phyloP scores from a whole-genome alignment of 2,888 invertebrate species.

The Luffia ferchaultella region DNA sequence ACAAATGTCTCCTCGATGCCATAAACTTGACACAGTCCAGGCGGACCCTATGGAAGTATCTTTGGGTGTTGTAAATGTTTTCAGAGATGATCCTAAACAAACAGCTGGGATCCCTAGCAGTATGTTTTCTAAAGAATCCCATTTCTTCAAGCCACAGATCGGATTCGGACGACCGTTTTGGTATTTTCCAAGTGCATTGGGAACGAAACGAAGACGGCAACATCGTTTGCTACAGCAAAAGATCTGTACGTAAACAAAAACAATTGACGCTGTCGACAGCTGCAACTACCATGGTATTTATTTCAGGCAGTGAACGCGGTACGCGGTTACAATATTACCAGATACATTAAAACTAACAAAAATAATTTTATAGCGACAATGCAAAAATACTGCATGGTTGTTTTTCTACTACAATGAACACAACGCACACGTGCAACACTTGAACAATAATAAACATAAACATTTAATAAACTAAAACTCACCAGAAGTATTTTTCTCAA shows the following conservation, averaged over 20 bases:
- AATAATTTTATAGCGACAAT: constrained; percentile 1
- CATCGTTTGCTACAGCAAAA: constrained; percentile 43
- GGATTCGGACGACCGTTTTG: constrained; percentile 54
- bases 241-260: constrained; percentile 63
- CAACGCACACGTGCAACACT: constrained; percentile 1
- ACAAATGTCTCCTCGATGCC: constrained; percentile 68
- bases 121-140: constrained; percentile 86
- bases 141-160: constrained; percentile 83
- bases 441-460: neutral
- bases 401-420: neutral
- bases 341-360: constrained; percentile 2
- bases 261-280: constrained; percentile 39
- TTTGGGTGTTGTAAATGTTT: constrained; percentile 75
- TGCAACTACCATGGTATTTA: neutral
- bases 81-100: constrained; percentile 90
- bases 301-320: neutral
- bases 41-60: constrained; percentile 78
- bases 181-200: constrained; percentile 57
- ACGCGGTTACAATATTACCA: neutral
- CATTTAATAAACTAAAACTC: constrained; percentile 23
- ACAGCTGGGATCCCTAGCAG: constrained; percentile 88
- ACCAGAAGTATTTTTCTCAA: constrained; percentile 44
- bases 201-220: constrained; percentile 53
- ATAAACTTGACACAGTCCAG: constrained; percentile 78
- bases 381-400: no score